Evolutionary conservation across 2,888 invertebrate species (phyloP).

Genomic region (Lithodes maja): DNA sequence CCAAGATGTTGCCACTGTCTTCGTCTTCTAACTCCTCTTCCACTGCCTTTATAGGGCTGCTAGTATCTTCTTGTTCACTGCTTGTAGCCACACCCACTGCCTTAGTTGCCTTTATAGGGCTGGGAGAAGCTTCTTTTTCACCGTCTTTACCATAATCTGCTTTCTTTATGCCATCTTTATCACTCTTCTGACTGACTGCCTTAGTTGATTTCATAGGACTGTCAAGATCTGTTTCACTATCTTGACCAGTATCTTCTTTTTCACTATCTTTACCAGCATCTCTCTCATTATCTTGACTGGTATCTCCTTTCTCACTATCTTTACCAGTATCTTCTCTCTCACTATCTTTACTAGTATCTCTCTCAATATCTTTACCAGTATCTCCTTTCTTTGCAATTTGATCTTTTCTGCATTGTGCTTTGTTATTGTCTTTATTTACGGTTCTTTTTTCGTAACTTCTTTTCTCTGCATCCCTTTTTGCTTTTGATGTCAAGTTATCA

Average conservation of each 20-base stretch:
- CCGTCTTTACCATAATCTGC: too few species aligned
- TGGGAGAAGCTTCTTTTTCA: too few species aligned
- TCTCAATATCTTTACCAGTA: neutral
- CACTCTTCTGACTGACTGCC: neutral
- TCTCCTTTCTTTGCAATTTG: neutral
- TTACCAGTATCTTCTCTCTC: neutral
- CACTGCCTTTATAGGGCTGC: neutral
- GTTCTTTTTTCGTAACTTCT: too few species aligned
- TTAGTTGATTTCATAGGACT: neutral
- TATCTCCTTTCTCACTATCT: neutral
- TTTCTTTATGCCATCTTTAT: neutral
- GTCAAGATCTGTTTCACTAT: neutral
- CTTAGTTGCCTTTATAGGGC: too few species aligned
- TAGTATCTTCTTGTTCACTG: neutral
- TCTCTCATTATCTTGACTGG: neutral
- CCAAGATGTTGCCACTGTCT: neutral
- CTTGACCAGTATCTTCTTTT: neutral
- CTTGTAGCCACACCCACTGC: too few species aligned
- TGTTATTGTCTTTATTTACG: too few species aligned
- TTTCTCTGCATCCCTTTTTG: too few species aligned
- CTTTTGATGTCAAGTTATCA: too few species aligned
- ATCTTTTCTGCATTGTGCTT: too few species aligned
- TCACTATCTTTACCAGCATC: neutral
- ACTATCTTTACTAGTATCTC: neutral
- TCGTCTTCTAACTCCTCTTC: neutral